A percentile compares a stretch with the other conserved stretches of the same genome.
Evolutionary conservation across 2,113 vertebrate genomes (phyloP).

Genomic region (Haemorhous mexicanus): DNA sequence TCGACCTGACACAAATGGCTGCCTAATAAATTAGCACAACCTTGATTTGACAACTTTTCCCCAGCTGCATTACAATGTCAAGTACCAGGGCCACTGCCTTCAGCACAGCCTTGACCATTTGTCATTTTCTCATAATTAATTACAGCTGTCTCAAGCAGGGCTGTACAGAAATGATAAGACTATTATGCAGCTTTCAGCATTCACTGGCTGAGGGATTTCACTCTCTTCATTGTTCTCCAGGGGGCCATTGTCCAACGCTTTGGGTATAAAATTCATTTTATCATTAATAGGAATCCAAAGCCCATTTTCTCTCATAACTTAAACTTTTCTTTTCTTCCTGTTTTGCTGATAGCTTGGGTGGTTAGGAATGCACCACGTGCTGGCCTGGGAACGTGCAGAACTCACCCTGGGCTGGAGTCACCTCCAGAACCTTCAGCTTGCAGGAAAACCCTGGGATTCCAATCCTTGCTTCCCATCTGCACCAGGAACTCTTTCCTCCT

Average conservation of each 20-base stretch:
- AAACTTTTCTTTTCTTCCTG: neutral
- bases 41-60: constrained; percentile 49
- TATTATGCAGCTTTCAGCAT: constrained; percentile 22
- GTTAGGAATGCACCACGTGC: neutral
- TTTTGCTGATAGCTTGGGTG: neutral
- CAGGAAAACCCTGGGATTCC: neutral
- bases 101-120: constrained; percentile 45
- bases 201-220: neutral
- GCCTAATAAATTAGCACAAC: constrained; percentile 53
- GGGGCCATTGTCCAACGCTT: neutral
- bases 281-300: neutral
- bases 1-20: neutral
- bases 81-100: constrained; percentile 1
- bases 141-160: constrained; percentile 27
- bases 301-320: neutral
- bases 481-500: neutral
- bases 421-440: neutral
- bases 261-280: neutral
- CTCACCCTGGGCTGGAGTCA: neutral
- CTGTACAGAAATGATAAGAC: constrained; percentile 18
- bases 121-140: constrained; percentile 65
- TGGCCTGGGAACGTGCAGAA: neutral
- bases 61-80: constrained; percentile 26
- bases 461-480: neutral
- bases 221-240: neutral